Evolutionary conservation across 23 tunicate species (phyloP).

Genomic region (Diplosoma virens): DNA sequence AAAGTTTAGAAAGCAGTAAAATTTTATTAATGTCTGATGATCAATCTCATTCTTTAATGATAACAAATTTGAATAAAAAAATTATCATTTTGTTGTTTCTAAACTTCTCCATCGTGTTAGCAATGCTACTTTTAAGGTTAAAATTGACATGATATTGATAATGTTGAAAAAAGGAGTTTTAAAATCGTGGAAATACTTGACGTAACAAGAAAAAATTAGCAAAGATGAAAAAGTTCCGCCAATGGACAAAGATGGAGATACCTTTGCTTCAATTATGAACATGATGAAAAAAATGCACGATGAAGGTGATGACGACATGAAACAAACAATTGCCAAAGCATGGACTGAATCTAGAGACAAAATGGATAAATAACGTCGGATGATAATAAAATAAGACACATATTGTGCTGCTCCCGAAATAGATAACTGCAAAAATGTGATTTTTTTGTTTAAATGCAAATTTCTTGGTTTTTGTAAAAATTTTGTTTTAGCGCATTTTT

Average conservation of each 20-base stretch:
- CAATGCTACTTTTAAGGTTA: conserved; percentile 29
- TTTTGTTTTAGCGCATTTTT: no score
- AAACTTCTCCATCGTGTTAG: conserved; percentile 42
- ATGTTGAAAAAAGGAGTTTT: conserved; percentile 51
- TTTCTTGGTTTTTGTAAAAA: no score
- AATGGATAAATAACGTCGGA: not conserved
- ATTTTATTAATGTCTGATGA: conserved; percentile 30
- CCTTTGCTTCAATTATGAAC: conserved; percentile 73
- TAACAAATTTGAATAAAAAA: conserved; percentile 61
- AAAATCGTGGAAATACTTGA: conserved; percentile 61
- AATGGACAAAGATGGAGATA: conserved; percentile 73
- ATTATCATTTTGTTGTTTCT: conserved; percentile 58
- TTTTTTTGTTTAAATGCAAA: no score
- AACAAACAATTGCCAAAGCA: conserved; percentile 87
- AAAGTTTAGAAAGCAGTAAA: conserved; percentile 15
- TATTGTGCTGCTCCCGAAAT: no score
- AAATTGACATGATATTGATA: conserved; percentile 60
- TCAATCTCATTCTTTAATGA: conserved; percentile 15
- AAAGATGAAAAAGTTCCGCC: conserved; percentile 48
- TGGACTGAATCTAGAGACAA: conserved; percentile 96
- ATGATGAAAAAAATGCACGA: conserved; percentile 97
- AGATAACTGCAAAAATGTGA: no score
- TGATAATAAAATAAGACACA: no score
- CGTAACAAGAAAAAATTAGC: conserved; percentile 61
- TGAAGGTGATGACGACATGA: conserved; percentile 96